Conservation (phyloP, 1,140 invertebrate species). For the Gryon sp. region DNA sequence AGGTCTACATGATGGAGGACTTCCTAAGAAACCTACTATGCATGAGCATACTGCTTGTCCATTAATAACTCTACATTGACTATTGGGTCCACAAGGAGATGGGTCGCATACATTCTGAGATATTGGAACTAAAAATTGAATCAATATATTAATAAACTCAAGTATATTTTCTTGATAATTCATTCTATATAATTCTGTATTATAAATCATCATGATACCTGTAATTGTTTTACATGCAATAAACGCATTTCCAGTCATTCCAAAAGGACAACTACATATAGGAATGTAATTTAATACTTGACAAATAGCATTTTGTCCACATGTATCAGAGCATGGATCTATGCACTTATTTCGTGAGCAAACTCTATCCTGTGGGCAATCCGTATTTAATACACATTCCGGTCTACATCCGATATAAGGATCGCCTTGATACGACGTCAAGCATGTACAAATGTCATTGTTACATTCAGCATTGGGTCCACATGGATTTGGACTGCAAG, state of each 20-base stretch:
- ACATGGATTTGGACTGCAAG: conserved; percentile 34
- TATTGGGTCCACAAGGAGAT: conserved; percentile 88
- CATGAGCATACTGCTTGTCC: conserved; percentile 86
- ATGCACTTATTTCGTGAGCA: conserved; percentile 80
- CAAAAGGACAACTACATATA: conserved; percentile 77
- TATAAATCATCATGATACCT: not conserved
- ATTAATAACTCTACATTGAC: conserved; percentile 84
- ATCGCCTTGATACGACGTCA: conserved; percentile 83
- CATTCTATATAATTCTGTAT: not conserved
- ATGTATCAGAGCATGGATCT: conserved; percentile 80
- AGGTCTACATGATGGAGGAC: conserved; percentile 85
- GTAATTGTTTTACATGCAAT: conserved; percentile 18
- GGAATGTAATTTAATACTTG: conserved; percentile 78
- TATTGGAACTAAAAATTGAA: conserved; percentile 74
- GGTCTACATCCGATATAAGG: conserved; percentile 80
- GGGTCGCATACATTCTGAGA: conserved; percentile 84
- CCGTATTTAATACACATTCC: conserved; percentile 77
- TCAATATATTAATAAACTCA: not conserved
- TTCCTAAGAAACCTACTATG: conserved; percentile 85
- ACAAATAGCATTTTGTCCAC: conserved; percentile 80
- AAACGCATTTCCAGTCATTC: conserved; percentile 79
- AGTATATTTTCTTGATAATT: not conserved
- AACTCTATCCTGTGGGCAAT: conserved; percentile 77
- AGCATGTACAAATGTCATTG: conserved; percentile 82
- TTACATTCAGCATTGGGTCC: conserved; percentile 77